Evolutionary conservation across 1,140 invertebrate species (phyloP).

Genomic region (Wiebesia pumilae): DNA sequence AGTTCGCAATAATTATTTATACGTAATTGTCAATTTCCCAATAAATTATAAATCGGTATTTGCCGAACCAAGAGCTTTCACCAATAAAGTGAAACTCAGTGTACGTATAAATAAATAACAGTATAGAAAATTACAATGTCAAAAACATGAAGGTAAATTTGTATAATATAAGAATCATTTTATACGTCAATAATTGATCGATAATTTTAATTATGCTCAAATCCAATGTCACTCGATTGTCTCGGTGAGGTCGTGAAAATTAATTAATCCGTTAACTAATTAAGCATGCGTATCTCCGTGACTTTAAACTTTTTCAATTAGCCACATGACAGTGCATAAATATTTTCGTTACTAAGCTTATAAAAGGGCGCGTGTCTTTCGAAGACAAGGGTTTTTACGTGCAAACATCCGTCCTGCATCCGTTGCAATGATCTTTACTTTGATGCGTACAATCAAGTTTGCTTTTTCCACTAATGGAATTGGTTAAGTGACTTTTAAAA

Average conservation of each 20-base stretch:
- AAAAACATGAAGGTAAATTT: too few species aligned
- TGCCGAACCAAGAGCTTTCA: too few species aligned
- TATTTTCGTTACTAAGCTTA: not conserved
- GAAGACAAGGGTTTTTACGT: not conserved
- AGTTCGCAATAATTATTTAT: too few species aligned
- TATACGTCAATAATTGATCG: too few species aligned
- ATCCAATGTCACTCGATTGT: not conserved
- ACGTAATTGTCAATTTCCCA: too few species aligned
- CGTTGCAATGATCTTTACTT: not conserved
- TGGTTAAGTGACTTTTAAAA: not conserved
- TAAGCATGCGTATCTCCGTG: not conserved
- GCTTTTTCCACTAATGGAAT: not conserved
- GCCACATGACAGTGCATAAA: not conserved
- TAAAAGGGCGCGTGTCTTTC: not conserved
- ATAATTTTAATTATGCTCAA: not conserved
- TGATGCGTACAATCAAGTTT: not conserved
- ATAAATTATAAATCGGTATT: too few species aligned
- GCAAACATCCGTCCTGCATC: not conserved
- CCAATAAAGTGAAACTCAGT: too few species aligned
- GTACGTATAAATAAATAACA: too few species aligned
- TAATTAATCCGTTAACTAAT: not conserved
- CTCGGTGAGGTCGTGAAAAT: not conserved
- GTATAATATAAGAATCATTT: too few species aligned
- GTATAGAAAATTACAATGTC: too few species aligned
- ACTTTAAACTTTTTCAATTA: not conserved